Conservation (phyloP, 1,140 invertebrate species). For the Arctopsyche grandis region DNA sequence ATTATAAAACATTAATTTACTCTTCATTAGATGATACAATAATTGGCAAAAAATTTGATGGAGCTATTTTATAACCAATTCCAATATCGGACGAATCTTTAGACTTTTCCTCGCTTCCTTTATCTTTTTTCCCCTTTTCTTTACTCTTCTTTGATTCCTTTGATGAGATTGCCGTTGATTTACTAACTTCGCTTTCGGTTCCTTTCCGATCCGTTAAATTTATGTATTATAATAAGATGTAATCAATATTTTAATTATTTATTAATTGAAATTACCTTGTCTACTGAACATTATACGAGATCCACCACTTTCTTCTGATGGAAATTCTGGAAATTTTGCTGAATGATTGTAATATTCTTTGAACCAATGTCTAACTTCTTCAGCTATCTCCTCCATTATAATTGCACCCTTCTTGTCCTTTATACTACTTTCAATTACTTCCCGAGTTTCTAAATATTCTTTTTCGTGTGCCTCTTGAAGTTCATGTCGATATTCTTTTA, state of each 20-base stretch:
- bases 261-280: slow-evolving; percentile 65
- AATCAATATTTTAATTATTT: neutral
- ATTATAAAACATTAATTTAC: slow-evolving; percentile 57
- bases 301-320: slow-evolving; percentile 89
- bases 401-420: slow-evolving; percentile 71
- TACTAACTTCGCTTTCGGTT: slow-evolving; percentile 79
- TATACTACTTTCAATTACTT: slow-evolving; percentile 70
- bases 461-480: slow-evolving; percentile 71
- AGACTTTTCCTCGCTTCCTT: slow-evolving; percentile 60
- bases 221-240: slow-evolving; percentile 38
- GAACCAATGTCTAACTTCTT: slow-evolving; percentile 88
- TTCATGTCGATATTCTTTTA: slow-evolving; percentile 69
- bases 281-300: slow-evolving; percentile 84
- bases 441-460: slow-evolving; percentile 71
- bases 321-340: slow-evolving; percentile 90
- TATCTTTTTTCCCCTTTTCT: slow-evolving; percentile 66
- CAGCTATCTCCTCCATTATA: slow-evolving; percentile 84
- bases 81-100: slow-evolving; percentile 71
- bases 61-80: slow-evolving; percentile 66
- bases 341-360: slow-evolving; percentile 80
- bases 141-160: slow-evolving; percentile 79
- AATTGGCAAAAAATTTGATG: slow-evolving; percentile 69
- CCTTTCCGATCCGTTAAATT: no score
- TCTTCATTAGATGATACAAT: slow-evolving; percentile 71
- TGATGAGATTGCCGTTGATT: slow-evolving; percentile 79